Evolutionary conservation across 2,888 invertebrate species (phyloP).

Genomic region (Emmelina monodactyla): DNA sequence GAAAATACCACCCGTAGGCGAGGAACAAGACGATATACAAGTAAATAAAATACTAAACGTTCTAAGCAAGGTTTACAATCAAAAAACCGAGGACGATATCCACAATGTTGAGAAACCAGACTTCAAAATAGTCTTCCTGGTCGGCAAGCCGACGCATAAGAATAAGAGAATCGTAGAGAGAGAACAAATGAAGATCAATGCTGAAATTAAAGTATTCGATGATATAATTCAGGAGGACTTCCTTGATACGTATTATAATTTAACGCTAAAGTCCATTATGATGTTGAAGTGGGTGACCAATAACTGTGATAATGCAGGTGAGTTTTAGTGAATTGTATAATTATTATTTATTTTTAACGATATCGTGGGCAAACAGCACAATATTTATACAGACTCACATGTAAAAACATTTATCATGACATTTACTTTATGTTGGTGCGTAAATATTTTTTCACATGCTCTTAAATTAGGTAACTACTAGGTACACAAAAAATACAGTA

Average conservation of each 20-base stretch:
- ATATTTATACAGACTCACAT: not conserved
- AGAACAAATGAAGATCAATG: conserved; percentile 68
- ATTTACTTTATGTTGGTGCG: no score
- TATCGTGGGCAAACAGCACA: not conserved
- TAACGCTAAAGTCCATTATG: conserved; percentile 85
- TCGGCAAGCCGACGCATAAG: conserved; percentile 70
- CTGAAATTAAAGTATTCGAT: conserved; percentile 72
- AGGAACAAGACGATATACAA: conserved; percentile 18
- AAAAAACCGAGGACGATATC: conserved; percentile 25
- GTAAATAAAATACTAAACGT: conserved; percentile 25
- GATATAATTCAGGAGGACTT: conserved; percentile 87
- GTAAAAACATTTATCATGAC: no score
- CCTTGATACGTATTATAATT: conserved; percentile 84
- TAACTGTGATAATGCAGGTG: conserved; percentile 68
- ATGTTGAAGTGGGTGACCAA: conserved; percentile 82
- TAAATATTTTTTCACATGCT: no score
- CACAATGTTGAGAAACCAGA: conserved; percentile 24
- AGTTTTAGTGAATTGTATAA: conserved; percentile 22
- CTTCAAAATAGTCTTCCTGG: conserved; percentile 51
- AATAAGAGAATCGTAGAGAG: conserved; percentile 44
- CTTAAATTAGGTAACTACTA: no score
- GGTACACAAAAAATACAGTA: no score
- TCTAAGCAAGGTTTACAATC: conserved; percentile 2
- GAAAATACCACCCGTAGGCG: conserved; percentile 54
- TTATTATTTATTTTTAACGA: conserved; percentile 1